phyloP scores from a whole-genome alignment of 2,113 vertebrate species.

The Sceloporus undulatus region DNA sequence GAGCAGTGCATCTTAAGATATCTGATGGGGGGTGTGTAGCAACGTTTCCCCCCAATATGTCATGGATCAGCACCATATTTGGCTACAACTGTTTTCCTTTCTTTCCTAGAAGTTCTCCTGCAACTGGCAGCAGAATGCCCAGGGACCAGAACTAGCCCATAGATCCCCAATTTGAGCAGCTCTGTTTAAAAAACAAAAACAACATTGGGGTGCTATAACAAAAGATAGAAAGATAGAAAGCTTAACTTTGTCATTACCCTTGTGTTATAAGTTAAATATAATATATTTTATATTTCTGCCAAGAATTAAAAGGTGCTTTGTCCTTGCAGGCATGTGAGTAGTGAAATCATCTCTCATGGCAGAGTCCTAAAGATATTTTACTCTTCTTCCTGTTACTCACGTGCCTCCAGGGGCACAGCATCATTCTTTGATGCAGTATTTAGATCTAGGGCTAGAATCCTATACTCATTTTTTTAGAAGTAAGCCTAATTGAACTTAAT shows the following conservation, averaged over 20 bases:
- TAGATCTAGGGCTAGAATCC: neutral
- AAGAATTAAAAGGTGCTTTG: neutral
- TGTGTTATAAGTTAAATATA: too few relatives aligned
- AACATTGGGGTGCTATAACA: neutral
- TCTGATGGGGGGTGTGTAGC: too few relatives aligned
- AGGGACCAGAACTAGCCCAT: too few relatives aligned
- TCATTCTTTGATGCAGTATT: neutral
- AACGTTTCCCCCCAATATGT: too few relatives aligned
- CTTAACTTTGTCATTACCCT: neutral
- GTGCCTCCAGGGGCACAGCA: neutral
- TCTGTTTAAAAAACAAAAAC: neutral
- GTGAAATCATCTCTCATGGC: neutral
- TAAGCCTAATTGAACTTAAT: neutral
- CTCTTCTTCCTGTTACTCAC: neutral
- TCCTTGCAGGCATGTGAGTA: too few relatives aligned
- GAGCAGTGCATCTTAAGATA: too few relatives aligned
- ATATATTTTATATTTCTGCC: neutral
- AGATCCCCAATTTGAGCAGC: too few relatives aligned
- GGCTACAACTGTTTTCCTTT: too few relatives aligned
- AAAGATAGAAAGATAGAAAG: neutral
- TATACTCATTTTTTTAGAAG: neutral
- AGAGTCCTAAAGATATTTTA: neutral
- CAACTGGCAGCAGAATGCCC: too few relatives aligned
- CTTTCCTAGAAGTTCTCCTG: too few relatives aligned
- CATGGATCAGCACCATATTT: too few relatives aligned